These are phyloP conservation scores for Neopipo cinnamomea DNA, from an alignment of 2,113 vertebrate species.

Conservation along the genomic window DNA sequence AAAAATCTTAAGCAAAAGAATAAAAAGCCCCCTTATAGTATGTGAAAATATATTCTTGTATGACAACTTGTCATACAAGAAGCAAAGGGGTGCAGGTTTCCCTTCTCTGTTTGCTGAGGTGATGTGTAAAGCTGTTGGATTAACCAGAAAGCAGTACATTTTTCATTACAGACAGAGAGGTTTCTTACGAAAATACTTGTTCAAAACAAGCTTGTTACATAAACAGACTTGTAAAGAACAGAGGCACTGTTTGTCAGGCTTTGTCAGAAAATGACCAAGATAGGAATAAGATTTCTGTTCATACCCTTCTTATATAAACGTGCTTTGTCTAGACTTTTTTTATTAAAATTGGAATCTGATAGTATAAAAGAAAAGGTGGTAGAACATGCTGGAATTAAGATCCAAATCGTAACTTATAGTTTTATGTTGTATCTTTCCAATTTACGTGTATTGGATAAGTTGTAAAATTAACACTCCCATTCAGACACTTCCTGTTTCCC, in stretches of 20 bases:
- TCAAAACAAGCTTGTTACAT: neutral
- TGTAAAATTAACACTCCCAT: neutral
- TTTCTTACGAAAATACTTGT: neutral
- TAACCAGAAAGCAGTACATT: neutral
- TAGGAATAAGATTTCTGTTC: neutral
- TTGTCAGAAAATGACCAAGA: neutral
- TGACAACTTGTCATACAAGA: neutral
- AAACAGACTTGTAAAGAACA: neutral
- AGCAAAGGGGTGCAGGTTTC: neutral
- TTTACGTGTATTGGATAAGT: neutral
- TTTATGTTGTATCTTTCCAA: neutral
- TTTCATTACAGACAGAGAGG: neutral
- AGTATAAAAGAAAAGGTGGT: neutral
- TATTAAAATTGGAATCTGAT: neutral
- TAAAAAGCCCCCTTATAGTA: neutral
- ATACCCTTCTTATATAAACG: fast-evolving
- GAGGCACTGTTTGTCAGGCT: neutral
- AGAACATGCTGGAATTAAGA: neutral
- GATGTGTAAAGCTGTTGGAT: neutral
- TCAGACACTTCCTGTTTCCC: neutral
- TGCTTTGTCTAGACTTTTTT: neutral
- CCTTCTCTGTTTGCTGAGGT: neutral
- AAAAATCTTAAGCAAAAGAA: neutral
- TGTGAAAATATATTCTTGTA: neutral
- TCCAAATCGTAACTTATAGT: neutral